phyloP scores from a whole-genome alignment of 30 jellyfish, hydroid and myxozoan genomes.

The Morbakka virulenta region DNA sequence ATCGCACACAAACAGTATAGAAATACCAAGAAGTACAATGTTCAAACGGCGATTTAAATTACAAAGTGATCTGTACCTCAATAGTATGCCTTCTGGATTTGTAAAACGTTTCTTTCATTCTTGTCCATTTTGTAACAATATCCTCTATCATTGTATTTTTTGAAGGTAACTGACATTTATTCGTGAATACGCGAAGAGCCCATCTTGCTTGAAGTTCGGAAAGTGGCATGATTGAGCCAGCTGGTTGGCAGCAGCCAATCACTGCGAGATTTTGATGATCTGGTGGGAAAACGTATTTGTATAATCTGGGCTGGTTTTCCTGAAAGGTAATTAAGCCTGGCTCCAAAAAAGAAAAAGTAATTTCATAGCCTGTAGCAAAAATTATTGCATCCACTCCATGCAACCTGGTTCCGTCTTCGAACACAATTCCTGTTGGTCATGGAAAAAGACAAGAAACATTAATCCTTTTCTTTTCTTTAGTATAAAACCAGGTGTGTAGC shows the following conservation, averaged over 20 bases:
- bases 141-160: slow-evolving; percentile 37
- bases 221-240: slow-evolving; percentile 77
- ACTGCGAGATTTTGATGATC: slow-evolving; percentile 73
- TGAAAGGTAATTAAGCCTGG: slow-evolving; percentile 43
- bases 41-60: no score
- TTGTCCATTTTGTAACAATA: background rate
- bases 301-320: slow-evolving; percentile 56
- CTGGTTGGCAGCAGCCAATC: slow-evolving; percentile 78
- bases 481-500: background rate
- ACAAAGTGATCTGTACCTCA: no score
- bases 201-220: slow-evolving; percentile 75
- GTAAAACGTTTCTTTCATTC: slow-evolving; percentile 38
- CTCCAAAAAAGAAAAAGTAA: slow-evolving; percentile 71
- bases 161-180: slow-evolving; percentile 33
- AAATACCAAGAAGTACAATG: no score
- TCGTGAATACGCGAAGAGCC: slow-evolving; percentile 65
- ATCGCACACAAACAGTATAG: background rate
- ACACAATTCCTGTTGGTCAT: slow-evolving; percentile 76
- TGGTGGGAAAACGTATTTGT: slow-evolving; percentile 65
- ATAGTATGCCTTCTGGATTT: slow-evolving; percentile 66
- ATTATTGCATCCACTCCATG: slow-evolving; percentile 56
- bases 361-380: slow-evolving; percentile 71
- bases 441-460: no score
- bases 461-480: no score
- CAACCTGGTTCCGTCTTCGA: slow-evolving; percentile 72